Base-by-base conservation (phyloP, 2,888 invertebrate species). In the Slavum lentiscoides region DNA sequence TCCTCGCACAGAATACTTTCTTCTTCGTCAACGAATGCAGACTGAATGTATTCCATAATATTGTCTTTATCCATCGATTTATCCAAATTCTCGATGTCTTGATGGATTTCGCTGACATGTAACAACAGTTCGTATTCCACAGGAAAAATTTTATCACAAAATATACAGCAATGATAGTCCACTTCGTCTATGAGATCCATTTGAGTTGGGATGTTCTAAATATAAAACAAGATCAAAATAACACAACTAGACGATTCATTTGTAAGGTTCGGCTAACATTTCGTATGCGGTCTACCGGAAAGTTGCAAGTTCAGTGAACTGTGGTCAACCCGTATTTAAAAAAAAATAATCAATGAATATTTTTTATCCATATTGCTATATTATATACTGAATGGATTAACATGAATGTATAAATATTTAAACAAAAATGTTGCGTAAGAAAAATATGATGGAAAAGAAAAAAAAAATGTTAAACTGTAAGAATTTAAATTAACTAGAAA, bases 161-260 rank as follows among this genome's bases (percentile, higher is more conserved):
- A 80, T 58, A 72, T n/a, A 72, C 80, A 80, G n/a, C 80, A 80
- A 66, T 80, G 66, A 15, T 80, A 80, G 55, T 80, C 70, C 2
- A 72, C 80, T 72, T 80, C 72, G 9, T 80, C 80, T 0, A 72
- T 9, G 9, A 72, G 43, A 21, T 80, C 72, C 55, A 77, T 55
- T 8, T 62, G 53, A 53, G 53, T 13, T 15, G 6, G 15, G 0
- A 21, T 61, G 4, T 37, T 43, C 80, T 80, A n/a, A 6, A 69
- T 21, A 61, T 17, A 9, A 53, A 76, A 43, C 13, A n/a, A 58
- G 13, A 58, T 6, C 43, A 37, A 30, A 37, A n/a, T 1, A 69
- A 15, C 13, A 13, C 1, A 70, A 70, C 37, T 23, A 11, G 7
- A 23, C 6, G 37, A 70, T 6, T n/a, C 11, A 11, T 43, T 43